Percentiles rank a stretch among this genome's conserved stretches.
These are phyloP conservation scores for Phania funesta DNA, from an alignment of 2,888 invertebrate genomes.

Conservation along the genomic window DNA sequence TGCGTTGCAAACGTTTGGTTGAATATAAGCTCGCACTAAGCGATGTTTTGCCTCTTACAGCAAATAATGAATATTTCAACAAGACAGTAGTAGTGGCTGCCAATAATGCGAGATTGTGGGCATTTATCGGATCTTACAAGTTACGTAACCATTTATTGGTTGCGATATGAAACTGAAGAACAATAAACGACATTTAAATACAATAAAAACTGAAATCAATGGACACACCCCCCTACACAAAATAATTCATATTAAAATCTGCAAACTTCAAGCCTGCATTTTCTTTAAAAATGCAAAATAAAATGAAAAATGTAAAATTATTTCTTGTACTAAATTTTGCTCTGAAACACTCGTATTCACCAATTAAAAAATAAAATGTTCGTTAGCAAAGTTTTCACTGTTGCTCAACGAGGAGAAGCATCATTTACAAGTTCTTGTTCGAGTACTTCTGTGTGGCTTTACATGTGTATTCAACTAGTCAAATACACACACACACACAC, in stretches of 20 bases:
- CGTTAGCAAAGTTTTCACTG: neutral
- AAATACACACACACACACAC: neutral
- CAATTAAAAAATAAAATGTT: too few species aligned
- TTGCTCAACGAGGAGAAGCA: too few species aligned
- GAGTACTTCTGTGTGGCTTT: too few species aligned
- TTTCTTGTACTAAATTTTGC: too few species aligned
- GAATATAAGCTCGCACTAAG: constrained; percentile 10
- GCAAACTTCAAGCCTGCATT: neutral
- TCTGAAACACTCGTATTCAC: too few species aligned
- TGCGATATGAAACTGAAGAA: constrained; percentile 22
- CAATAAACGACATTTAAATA: constrained; percentile 43
- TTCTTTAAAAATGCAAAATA: neutral
- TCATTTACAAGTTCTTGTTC: too few species aligned
- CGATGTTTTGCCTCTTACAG: constrained; percentile 8
- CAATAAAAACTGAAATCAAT: constrained; percentile 27
- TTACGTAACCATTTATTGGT: constrained; percentile 53
- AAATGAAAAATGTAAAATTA: neutral
- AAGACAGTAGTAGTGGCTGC: neutral
- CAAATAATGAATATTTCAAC: constrained; percentile 34
- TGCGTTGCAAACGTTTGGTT: too few species aligned
- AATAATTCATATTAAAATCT: neutral
- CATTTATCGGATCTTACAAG: constrained; percentile 33
- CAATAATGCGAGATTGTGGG: constrained; percentile 17
- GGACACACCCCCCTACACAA: constrained; percentile 30
- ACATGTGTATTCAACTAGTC: too few species aligned